A percentile compares a stretch with the other conserved stretches of the same genome.
Conservation (phyloP, 1,140 invertebrate species). For the Liolophura sinensis region DNA sequence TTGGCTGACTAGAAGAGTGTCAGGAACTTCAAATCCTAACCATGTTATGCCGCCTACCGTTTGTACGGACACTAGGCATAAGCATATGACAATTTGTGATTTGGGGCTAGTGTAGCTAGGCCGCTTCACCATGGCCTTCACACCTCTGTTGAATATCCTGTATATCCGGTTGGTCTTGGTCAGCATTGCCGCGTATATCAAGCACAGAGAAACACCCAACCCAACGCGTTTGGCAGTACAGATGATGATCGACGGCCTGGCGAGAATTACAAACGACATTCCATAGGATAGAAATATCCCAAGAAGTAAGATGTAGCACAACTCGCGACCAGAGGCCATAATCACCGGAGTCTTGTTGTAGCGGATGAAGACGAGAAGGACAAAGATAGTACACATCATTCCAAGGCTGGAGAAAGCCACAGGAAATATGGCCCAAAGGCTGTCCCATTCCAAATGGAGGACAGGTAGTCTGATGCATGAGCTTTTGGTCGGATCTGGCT, state of each 20-base stretch:
- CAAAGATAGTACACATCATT: slow-evolving; percentile 48
- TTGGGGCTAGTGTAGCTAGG: slow-evolving; percentile 92
- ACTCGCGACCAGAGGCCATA: slow-evolving; percentile 58
- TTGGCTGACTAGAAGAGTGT: slow-evolving; percentile 36
- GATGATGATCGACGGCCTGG: slow-evolving; percentile 64
- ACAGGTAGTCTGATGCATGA: slow-evolving; percentile 53
- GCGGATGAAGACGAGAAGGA: slow-evolving; percentile 49
- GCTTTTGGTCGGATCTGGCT: slow-evolving; percentile 49
- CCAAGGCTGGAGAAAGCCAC: slow-evolving; percentile 63
- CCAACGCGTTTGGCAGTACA: slow-evolving; percentile 69
- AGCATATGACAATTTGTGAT: slow-evolving; percentile 90
- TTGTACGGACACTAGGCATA: slow-evolving; percentile 68
- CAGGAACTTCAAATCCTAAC: slow-evolving; percentile 66
- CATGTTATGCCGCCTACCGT: slow-evolving; percentile 60
- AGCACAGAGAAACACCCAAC: slow-evolving; percentile 71
- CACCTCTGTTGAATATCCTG: slow-evolving; percentile 71
- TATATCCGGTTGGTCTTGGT: slow-evolving; percentile 79
- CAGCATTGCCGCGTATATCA: slow-evolving; percentile 76
- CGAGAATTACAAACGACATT: slow-evolving; percentile 53
- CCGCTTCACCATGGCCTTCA: slow-evolving; percentile 81
- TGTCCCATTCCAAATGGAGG: slow-evolving; percentile 65
- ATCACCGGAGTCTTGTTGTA: slow-evolving; percentile 55
- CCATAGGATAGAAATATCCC: slow-evolving; percentile 56
- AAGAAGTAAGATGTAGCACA: slow-evolving; percentile 55
- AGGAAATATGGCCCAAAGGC: slow-evolving; percentile 65